phyloP scores from a whole-genome alignment of 2,113 vertebrate species.

The Micromys minutus region DNA sequence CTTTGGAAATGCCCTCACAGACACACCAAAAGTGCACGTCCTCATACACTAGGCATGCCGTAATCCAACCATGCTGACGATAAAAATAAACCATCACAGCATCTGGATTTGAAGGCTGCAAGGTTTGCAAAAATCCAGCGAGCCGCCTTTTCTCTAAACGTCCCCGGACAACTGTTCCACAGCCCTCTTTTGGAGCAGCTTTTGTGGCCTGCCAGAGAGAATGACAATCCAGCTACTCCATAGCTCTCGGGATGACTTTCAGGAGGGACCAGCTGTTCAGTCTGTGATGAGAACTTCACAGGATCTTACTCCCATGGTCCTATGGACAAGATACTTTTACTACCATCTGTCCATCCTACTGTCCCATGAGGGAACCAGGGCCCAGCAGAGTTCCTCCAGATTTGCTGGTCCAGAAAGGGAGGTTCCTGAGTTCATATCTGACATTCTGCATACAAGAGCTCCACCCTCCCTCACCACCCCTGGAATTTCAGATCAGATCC shows the following conservation, averaged over 20 bases:
- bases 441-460: not conserved
- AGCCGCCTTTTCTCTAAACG: not conserved
- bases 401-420: not conserved
- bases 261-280: not conserved
- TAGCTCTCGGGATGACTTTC: not conserved
- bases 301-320: not conserved
- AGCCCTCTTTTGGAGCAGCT: not conserved
- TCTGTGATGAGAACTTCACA: not conserved
- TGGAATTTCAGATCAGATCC: not conserved
- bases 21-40: not conserved
- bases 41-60: not conserved
- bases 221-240: not conserved
- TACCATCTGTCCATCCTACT: not conserved
- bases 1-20: not conserved
- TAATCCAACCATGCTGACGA: not conserved
- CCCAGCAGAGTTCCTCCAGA: not conserved
- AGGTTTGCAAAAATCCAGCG: not conserved
- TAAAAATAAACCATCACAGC: not conserved
- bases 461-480: not conserved
- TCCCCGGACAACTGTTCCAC: not conserved
- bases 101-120: not conserved
- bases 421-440: not conserved
- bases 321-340: not conserved
- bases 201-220: not conserved
- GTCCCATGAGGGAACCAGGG: not conserved